Evolutionary conservation across 2,797 vertebrate species (phyloP).

Genomic region (Gymnoscopelus microlampas): DNA sequence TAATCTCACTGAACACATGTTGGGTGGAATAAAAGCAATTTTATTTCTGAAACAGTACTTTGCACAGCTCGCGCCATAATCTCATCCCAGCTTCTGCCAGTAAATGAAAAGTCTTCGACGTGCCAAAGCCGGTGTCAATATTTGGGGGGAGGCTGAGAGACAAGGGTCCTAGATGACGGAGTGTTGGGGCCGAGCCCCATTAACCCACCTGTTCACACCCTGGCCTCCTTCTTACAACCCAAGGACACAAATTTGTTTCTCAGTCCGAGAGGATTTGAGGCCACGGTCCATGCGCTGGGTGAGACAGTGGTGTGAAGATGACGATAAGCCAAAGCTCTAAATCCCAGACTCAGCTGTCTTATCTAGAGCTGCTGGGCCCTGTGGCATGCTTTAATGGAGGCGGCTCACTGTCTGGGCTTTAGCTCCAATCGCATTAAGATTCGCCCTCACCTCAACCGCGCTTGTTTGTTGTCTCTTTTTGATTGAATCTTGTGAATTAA

Average conservation of each 20-base stretch:
- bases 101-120: slow-evolving; percentile 71
- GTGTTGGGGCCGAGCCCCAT: slow-evolving; percentile 39
- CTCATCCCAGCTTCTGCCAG: slow-evolving; percentile 74
- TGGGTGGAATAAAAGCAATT: slow-evolving; percentile 94
- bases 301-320: slow-evolving; percentile 85
- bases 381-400: slow-evolving; percentile 84
- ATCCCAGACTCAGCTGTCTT: slow-evolving; percentile 86
- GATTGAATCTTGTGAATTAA: slow-evolving; percentile 77
- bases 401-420: slow-evolving; percentile 84
- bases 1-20: slow-evolving; percentile 93
- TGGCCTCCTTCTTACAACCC: slow-evolving; percentile 56
- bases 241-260: slow-evolving; percentile 77
- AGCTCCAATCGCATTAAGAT: slow-evolving; percentile 85
- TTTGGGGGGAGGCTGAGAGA: slow-evolving; percentile 57
- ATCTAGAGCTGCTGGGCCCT: slow-evolving; percentile 82
- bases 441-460: slow-evolving; percentile 75
- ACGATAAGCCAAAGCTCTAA: slow-evolving; percentile 86
- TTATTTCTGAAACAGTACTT: slow-evolving; percentile 88
- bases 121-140: slow-evolving; percentile 66
- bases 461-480: slow-evolving; percentile 78
- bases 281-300: slow-evolving; percentile 74
- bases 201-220: slow-evolving; percentile 60
- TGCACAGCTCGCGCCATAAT: slow-evolving; percentile 80
- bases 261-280: slow-evolving; percentile 78
- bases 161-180: slow-evolving; percentile 64